Evolutionary conservation across 2,113 vertebrate genomes (phyloP), one percentile per base, ranked within the genome.

Genomic region (Probosciger aterrimus): DNA sequence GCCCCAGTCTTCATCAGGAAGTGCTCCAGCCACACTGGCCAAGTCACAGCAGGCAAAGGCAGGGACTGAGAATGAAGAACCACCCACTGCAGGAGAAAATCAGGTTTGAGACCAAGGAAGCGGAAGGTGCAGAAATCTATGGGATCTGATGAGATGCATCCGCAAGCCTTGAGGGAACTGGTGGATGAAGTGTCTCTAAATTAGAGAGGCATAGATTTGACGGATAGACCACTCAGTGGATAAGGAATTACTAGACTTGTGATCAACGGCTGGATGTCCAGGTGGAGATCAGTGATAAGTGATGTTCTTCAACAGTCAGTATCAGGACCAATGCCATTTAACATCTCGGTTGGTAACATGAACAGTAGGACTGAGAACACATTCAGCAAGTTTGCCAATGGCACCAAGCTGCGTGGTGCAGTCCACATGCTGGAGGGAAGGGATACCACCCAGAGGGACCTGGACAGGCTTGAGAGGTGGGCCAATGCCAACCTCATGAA

Each of bases 311-410:
- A 80, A 43, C n/a, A 4, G 10, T 12, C 41, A 16, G 24, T 57
- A 55, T 49, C 35, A 35, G 20, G 49, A 65, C 30, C 49, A 49
- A 17, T 20, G 41, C 13, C 20, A 65, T 80, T 57, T 18, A 64
- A 50, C 68, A 57, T 53, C 35, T 74, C 74, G 25, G 20, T 37
- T 0, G 0, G 35, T 0, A 0, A 50, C 35, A 33, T 2, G 20
- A 68, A 49, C 19, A 73, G 20, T 22, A 31, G 35, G 17, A 57
- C 3, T 43, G 50, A 37, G 25, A 23, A 35, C 31, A 43, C 25
- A 25, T 43, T 47, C 0, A 1, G 11, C 17, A 57, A 49, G 25
- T 65, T 6, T 57, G 30, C 49, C 3, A 3, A 31, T 24, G 20
- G 18, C 43, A 31, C 18, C 27, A 17, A 23, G 18, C 28, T 46